Conservation (phyloP, 2,888 invertebrate genomes). For the Monoplex corrugatus region DNA sequence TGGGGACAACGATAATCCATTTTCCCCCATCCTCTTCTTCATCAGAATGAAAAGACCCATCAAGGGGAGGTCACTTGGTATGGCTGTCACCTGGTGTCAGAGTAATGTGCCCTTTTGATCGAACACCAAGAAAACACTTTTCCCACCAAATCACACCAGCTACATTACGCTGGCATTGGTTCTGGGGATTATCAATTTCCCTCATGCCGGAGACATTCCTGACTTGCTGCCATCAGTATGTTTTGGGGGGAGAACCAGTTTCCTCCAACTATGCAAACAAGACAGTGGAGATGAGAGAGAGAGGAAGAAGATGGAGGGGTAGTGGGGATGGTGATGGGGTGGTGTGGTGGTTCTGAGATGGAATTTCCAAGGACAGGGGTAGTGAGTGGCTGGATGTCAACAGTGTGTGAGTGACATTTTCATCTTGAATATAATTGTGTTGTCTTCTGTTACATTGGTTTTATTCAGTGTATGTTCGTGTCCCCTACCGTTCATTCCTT, state of each 20-base stretch:
- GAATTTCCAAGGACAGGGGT: not conserved
- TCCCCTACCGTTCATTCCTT: too few relatives aligned
- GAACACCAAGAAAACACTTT: conserved; percentile 55
- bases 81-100: conserved; percentile 26
- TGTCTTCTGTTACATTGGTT: too few relatives aligned
- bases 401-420: not conserved
- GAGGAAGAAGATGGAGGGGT: not conserved
- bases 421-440: not conserved
- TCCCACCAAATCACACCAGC: conserved; percentile 56
- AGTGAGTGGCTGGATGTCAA: not conserved
- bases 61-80: conserved; percentile 40
- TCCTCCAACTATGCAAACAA: not conserved
- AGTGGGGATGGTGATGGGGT: not conserved
- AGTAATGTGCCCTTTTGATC: conserved; percentile 52
- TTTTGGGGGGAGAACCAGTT: not conserved
- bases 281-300: not conserved
- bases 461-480: too few relatives aligned
- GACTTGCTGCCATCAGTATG: conserved; percentile 39
- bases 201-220: conserved; percentile 36
- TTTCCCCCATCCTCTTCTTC: too few relatives aligned
- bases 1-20: too few relatives aligned
- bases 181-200: conserved; percentile 54
- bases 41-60: conserved; percentile 27
- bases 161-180: conserved; percentile 56
- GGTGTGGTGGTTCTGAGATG: not conserved